These are phyloP conservation scores for Akabosia matsudoensis DNA, from an alignment of 1,140 invertebrate genomes.

Conservation along the genomic window DNA sequence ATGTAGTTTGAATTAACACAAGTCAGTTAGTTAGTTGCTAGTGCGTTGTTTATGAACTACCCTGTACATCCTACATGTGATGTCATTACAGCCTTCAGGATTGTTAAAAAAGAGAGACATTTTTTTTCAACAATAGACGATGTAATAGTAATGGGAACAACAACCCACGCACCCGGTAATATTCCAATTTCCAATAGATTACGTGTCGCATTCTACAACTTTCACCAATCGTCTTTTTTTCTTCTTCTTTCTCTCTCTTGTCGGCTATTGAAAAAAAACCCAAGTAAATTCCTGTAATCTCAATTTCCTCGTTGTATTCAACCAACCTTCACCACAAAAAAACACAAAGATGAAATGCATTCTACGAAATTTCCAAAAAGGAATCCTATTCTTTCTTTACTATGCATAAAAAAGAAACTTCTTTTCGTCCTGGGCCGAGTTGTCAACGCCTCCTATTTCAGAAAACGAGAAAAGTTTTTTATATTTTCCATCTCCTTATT, in stretches of 20 bases:
- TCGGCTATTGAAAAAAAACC: background rate
- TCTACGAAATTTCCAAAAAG: too few relatives aligned
- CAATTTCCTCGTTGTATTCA: background rate
- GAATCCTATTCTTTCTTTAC: too few relatives aligned
- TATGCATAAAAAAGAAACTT: too few relatives aligned
- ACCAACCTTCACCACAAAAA: background rate
- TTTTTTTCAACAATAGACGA: background rate
- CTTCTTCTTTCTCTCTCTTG: background rate
- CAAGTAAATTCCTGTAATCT: background rate
- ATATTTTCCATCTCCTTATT: background rate
- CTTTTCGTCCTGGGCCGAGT: too few relatives aligned
- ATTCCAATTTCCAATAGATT: constrained; percentile 14
- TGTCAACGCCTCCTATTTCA: too few relatives aligned
- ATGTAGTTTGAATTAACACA: too few relatives aligned
- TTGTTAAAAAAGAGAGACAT: too few relatives aligned
- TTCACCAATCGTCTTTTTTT: background rate
- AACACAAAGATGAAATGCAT: background rate
- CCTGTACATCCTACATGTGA: too few relatives aligned
- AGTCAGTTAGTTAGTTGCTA: too few relatives aligned
- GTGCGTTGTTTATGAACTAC: too few relatives aligned
- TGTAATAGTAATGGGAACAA: background rate
- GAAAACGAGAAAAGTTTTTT: background rate
- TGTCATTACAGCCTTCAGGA: too few relatives aligned
- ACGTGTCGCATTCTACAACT: background rate
- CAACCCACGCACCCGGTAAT: background rate